A percentile compares a stretch with the other conserved stretches of the same genome.
phyloP scores from a whole-genome alignment of 2,797 vertebrate genomes.

The Poecilia wingei region DNA sequence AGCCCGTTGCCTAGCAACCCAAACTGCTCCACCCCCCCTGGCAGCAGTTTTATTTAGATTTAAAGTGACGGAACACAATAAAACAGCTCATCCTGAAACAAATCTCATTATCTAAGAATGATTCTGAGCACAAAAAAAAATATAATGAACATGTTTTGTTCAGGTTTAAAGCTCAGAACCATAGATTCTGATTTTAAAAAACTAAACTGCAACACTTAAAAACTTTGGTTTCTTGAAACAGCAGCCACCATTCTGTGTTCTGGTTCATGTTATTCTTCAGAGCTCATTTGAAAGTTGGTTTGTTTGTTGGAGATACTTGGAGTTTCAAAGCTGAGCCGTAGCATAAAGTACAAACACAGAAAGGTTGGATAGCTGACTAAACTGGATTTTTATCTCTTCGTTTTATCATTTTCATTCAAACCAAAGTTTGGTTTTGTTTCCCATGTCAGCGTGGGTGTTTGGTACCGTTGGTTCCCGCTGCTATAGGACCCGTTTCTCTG shows the following conservation, averaged over 20 bases:
- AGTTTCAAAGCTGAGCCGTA: background rate
- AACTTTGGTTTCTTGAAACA: too few species aligned
- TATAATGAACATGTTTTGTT: too few species aligned
- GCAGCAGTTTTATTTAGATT: too few species aligned
- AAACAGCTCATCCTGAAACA: too few species aligned
- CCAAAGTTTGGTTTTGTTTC: background rate
- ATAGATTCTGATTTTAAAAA: background rate
- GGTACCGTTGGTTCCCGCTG: background rate
- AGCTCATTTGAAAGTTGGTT: background rate
- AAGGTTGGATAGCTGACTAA: background rate
- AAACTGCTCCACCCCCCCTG: too few species aligned
- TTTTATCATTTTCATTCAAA: background rate
- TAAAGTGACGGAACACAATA: too few species aligned
- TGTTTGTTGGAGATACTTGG: background rate
- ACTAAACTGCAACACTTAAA: background rate
- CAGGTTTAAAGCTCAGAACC: background rate
- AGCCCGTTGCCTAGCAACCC: too few species aligned
- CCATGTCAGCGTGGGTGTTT: background rate
- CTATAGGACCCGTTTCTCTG: background rate
- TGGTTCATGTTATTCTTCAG: background rate
- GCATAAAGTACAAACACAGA: background rate
- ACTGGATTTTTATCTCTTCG: background rate
- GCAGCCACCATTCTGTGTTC: background rate
- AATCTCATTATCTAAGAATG: too few species aligned
- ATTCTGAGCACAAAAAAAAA: too few species aligned